Evolutionary conservation across 2,888 invertebrate species (phyloP).

Genomic region (Meiosimyza platycephala): DNA sequence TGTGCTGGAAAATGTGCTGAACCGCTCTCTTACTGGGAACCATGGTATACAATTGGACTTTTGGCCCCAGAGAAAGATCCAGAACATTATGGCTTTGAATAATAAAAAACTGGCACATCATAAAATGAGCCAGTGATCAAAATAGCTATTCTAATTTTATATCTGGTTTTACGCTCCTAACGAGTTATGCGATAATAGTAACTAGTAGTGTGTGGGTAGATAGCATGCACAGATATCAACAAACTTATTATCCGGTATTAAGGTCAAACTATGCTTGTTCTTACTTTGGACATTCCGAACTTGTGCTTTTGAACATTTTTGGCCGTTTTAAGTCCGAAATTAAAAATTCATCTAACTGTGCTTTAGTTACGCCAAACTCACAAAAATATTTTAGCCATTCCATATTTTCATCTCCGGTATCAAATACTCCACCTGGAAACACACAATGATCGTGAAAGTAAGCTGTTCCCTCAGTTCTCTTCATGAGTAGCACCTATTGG

Average conservation of each 20-base stretch:
- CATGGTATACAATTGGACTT: no score
- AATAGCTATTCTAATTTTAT: no score
- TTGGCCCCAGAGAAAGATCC: no score
- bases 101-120: no score
- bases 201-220: background rate
- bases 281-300: slow-evolving; percentile 26
- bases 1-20: no score
- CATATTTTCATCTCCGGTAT: slow-evolving; percentile 73
- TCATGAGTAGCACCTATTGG: slow-evolving; percentile 65
- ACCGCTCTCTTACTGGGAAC: no score
- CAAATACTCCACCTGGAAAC: slow-evolving; percentile 87
- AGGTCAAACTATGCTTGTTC: no score
- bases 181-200: no score
- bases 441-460: slow-evolving; percentile 85
- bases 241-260: background rate
- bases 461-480: slow-evolving; percentile 76
- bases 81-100: no score
- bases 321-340: slow-evolving; percentile 28
- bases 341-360: slow-evolving; percentile 66
- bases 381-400: slow-evolving; percentile 78
- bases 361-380: slow-evolving; percentile 70
- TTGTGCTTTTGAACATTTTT: slow-evolving; percentile 38
- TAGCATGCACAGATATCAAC: background rate
- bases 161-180: no score
- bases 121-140: no score